Evolutionary conservation across 2,888 invertebrate genomes (phyloP), one percentile per base, ranked within the genome.

Genomic region (Podabrus alpinus): DNA sequence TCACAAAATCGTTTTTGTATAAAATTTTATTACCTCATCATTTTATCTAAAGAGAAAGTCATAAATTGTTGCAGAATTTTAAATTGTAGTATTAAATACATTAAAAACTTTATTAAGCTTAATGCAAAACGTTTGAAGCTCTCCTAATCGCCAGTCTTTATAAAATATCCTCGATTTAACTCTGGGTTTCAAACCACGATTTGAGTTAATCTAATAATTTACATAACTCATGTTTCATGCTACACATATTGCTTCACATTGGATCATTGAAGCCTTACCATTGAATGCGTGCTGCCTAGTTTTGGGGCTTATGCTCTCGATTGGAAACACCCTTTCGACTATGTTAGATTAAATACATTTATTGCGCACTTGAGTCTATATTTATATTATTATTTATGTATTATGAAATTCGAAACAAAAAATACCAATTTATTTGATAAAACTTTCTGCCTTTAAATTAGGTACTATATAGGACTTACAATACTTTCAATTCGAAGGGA

Each of bases 151-250:
- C n/a, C n/a, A 45, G 45, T 45, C 45, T 45, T 45, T 45, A 45
- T n/a, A 45, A 7, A 45, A 45, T 45, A 45, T 45, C 45, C 45
- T n/a, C 45, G 45, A 24, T 69, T 60, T 69, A 61, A 61, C 69
- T 61, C 61, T 69, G 60, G 69, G 69, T 61, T 61, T 15, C 60
- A 60, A 21, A 69, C 60, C 69, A 61, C 69, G 69, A 69, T 69
- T 69, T 69, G 25, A 61, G 69, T 69, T 69, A 69, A 69, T 69
- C 69, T 69, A 69, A 69, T 69, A 69, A 69, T 69, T 61, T 69
- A 24, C 69, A 69, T 69, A 61, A 69, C 69, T 60, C 59, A 69
- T 21, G 61, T 69, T 69, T 69, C 69, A 60, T 69, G 69, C 69
- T n/a, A 25, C 69, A 69, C 69, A 59, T 69, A 69, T 69, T 69